Evolutionary conservation across 1,140 invertebrate genomes (phyloP).

Genomic region (Vanessa tameamea): DNA sequence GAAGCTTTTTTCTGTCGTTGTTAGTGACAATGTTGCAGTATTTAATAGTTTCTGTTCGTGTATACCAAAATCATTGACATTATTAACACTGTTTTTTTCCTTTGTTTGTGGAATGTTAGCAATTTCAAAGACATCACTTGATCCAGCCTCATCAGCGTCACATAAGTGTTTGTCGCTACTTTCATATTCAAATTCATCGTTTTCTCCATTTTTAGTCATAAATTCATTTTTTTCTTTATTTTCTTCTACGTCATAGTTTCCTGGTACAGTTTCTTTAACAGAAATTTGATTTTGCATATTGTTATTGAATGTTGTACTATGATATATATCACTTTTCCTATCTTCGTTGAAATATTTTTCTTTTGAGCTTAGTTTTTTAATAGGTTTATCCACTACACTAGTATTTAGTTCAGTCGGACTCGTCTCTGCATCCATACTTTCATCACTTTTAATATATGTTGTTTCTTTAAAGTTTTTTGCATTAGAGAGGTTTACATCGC

Average conservation of each 20-base stretch:
- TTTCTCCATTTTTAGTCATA: not conserved
- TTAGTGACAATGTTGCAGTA: not conserved
- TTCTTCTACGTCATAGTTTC: not conserved
- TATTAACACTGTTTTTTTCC: not conserved
- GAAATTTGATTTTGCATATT: not conserved
- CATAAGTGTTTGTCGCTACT: not conserved
- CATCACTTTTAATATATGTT: conserved; percentile 13
- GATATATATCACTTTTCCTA: not conserved
- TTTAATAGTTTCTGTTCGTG: not conserved
- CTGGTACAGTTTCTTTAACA: not conserved
- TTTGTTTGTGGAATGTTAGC: not conserved
- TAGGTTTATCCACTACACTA: not conserved
- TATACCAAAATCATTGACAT: not conserved
- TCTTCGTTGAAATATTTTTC: not conserved
- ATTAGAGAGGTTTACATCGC: not conserved
- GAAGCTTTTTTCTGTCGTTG: not conserved
- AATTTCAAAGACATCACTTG: not conserved
- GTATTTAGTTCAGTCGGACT: conserved; percentile 13
- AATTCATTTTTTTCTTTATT: not conserved
- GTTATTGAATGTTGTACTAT: not conserved
- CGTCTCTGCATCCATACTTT: conserved; percentile 8
- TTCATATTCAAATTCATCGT: not conserved
- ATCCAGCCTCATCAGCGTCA: not conserved
- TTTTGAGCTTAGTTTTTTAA: not conserved
- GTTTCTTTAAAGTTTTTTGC: not conserved